Conservation (phyloP, 2,888 invertebrate species). For the Chalcosyrphus nemorum region DNA sequence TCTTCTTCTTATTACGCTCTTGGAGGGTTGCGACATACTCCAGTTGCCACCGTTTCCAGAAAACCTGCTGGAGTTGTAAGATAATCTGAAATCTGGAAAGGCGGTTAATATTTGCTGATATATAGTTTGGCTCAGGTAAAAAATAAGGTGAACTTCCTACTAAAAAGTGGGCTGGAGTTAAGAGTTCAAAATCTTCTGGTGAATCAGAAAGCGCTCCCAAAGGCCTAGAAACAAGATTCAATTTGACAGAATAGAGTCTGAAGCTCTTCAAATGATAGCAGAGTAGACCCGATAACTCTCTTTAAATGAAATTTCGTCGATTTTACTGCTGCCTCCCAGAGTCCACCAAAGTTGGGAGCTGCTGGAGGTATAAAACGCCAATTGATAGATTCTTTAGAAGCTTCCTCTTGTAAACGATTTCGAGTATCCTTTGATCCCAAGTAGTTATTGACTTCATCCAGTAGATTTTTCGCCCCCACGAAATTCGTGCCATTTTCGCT, state of each 20-base stretch:
- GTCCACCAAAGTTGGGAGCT: not conserved
- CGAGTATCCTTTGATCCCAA: not conserved
- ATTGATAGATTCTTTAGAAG: not conserved
- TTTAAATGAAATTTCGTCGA: not conserved
- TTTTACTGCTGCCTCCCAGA: not conserved
- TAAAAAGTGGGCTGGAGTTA: not conserved
- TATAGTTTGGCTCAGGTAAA: not conserved
- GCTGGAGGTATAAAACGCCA: not conserved
- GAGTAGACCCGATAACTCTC: not conserved
- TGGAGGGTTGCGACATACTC: not conserved
- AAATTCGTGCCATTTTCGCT: constrained; percentile 65
- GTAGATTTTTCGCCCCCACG: constrained; percentile 28
- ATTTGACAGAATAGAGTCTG: not conserved
- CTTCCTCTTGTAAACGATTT: not conserved
- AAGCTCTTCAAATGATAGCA: not conserved
- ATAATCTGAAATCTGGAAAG: not conserved
- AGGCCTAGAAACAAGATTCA: not conserved
- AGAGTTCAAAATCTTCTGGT: not conserved
- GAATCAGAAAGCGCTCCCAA: not conserved
- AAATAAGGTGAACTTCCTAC: too few species aligned
- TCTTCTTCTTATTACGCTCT: not conserved
- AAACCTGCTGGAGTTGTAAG: not conserved
- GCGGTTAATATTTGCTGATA: not conserved
- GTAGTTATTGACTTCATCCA: too few species aligned
- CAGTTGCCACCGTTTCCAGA: not conserved